Base-by-base conservation (phyloP, 2,888 invertebrate genomes). In the Aporophyla nigra region DNA sequence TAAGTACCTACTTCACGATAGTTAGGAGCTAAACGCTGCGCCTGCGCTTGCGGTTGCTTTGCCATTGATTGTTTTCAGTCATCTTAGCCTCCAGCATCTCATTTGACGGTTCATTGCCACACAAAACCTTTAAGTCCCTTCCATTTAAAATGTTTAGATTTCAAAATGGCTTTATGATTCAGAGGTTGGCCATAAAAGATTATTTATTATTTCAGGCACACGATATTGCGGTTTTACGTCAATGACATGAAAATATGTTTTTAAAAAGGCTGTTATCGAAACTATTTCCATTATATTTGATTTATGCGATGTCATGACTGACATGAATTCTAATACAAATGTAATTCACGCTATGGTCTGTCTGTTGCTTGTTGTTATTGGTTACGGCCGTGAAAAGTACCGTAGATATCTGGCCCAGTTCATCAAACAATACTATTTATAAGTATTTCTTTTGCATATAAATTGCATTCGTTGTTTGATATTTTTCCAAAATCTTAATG, bases 11-110 rank as follows among this genome's bases (percentile, higher is more conserved):
- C 53, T 68, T 77, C 65, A 68, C 71, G 58, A 71, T 74, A 51
- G 75, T 71, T 83, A 46, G 43, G 56, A 65, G 85, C 82, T 82
- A 82, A 87, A 85, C 81, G 87, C 89, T 92, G 91, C 90, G 87
- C 88, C 82, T 59, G 49, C 24, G 53, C 27, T 53, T 94, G 95
- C 92, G 94, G 94, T 94, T 88, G 87, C 87, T 83, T 85, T 90
- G 91, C 88, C 94, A 93, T 92, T 94, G 91, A 93, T 92, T 89
- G 89, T 91, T 91, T 87, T 91, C 85, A 85, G 88, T 89, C 92
- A 87, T 86, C 85, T 85, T 87, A 91, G 86, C 93, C 93, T 93
- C 93, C 91, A 89, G 83, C 62, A 40, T 74, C 71, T 71, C 51
- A 71, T 74, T 82, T 86, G 82, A 74, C 82, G 79, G 83, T 88